Evolutionary conservation across 1,140 invertebrate species (phyloP), one percentile per base, ranked within the genome.

Genomic region (Anastrepha obliqua): DNA sequence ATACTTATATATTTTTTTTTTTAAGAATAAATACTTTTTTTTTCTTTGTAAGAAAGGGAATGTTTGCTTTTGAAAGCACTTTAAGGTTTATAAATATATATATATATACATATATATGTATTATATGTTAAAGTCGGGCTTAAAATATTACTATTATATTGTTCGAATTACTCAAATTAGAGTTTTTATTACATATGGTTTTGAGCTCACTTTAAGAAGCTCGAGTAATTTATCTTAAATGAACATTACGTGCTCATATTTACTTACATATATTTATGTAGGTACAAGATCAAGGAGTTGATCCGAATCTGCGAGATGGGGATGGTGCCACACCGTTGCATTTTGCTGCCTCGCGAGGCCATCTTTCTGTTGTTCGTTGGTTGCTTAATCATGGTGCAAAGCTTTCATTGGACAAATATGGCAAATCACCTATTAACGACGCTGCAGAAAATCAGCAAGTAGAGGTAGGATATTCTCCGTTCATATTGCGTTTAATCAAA

Each of bases 361-460:
- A 98, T 91, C 92, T 96, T n/a, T 95, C 96, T 44, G 96, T 97
- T 2, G 96, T 98, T 0, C 95, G 96, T 87, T 98, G 97, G 97
- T 93, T 98, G 89, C 93, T 98, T 20, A 95, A 96, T 88, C 95
- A 97, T 90, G 96, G 97, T 0, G 97, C 96, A 7, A 94, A 96
- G 88, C 94, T 98, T 29, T 95, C 96, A 3, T 93, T 97, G 62
- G 97, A 98, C 93, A 96, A 97, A 90, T 96, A 96, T 89, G 97
- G 97, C 70, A 97, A 97, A 91, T 97, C 96, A 90, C 97, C 97
- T 1, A 96, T 98, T 44, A 97, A 98, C 91, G 97, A 98, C 93
- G 97, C 97, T 0, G 97, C 97, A 39, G 97, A 98, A 91, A 97
- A 98, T 90, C 96, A 98, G 91, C 97, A 98, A 90, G 95, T 97